Evolutionary conservation across 2,113 vertebrate species (phyloP), one percentile per base, ranked within the genome.

Genomic region (Talpa occidentalis): DNA sequence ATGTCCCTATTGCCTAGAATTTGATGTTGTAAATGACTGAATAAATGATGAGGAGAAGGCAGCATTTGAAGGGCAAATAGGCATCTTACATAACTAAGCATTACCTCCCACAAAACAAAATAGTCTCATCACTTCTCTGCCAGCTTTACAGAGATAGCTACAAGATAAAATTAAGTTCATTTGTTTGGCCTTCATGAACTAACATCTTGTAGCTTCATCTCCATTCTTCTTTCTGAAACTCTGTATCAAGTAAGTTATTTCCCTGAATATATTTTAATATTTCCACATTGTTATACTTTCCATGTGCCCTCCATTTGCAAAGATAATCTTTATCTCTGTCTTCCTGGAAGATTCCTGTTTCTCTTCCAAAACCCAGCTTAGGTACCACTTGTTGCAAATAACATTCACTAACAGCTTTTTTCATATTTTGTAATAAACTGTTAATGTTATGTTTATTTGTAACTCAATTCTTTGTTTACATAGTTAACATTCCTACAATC

Each of bases 291-390:
- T 77, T 49, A 30, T 81, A 22, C 47, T 84, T 91, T 59, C 22
- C 28, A 17, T 47, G 19, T 35, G 8, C 24, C 40, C 19, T 72
- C 56, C 74, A 26, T 64, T 84, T 85, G 17, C 60, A 44, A 72
- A 49, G 17, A 56, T 86, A 90, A 32, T 77, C 66, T 88, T 85
- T 72, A 32, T 59, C 47, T 35, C 10, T 60, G 26, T 91, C 49
- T 79, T 87, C 72, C 49, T n/a, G 40, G 35, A 93, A 66, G 14
- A 28, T 67, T 92, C 76, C 52, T 82, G 15, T 92, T 90, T 69
- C 15, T 74, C 59, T 79, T 72, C 64, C 28, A 56, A n/a, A 94
- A 49, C 17, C 17, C 12, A 62, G n/a, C 7, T 59, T 47, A 56
- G 76, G 42, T 64, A 40, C 22, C 24, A 19, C 28, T 72, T 59